These are phyloP conservation scores for Buceros bicornis DNA, from an alignment of 2,797 vertebrate species.

Conservation along the genomic window DNA sequence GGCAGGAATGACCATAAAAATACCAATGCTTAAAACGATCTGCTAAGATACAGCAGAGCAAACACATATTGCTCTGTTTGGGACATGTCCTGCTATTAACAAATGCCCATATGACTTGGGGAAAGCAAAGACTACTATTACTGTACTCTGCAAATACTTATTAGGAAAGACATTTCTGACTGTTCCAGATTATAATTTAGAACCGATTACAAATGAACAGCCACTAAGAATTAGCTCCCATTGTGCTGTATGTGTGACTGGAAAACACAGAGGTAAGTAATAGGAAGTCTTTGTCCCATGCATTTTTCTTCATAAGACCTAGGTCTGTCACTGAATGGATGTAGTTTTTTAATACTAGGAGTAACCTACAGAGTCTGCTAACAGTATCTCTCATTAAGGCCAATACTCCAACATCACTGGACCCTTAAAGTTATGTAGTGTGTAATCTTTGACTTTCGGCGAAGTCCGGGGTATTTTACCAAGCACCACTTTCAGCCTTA, in stretches of 20 bases:
- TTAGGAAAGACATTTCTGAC: slow-evolving; percentile 9
- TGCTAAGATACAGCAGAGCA: background rate
- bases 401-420: background rate
- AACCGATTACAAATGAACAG: background rate
- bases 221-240: background rate
- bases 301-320: background rate
- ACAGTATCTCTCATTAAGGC: background rate
- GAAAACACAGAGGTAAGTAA: slow-evolving; percentile 20
- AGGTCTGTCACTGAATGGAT: background rate
- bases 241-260: background rate
- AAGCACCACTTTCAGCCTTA: background rate
- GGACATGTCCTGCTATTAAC: background rate
- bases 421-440: background rate
- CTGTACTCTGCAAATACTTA: slow-evolving; percentile 9
- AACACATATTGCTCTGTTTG: background rate
- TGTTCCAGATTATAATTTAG: slow-evolving; percentile 2
- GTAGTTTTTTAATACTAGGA: background rate
- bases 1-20: background rate
- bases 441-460: background rate
- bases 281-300: background rate
- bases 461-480: background rate
- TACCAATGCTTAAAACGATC: background rate
- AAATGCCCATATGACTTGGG: background rate
- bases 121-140: slow-evolving; percentile 37
- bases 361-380: background rate